A percentile compares a stretch with the other conserved stretches of the same genome.
These are phyloP conservation scores for Euglossa dilemma DNA, from an alignment of 1,140 invertebrate genomes.

Conservation along the genomic window DNA sequence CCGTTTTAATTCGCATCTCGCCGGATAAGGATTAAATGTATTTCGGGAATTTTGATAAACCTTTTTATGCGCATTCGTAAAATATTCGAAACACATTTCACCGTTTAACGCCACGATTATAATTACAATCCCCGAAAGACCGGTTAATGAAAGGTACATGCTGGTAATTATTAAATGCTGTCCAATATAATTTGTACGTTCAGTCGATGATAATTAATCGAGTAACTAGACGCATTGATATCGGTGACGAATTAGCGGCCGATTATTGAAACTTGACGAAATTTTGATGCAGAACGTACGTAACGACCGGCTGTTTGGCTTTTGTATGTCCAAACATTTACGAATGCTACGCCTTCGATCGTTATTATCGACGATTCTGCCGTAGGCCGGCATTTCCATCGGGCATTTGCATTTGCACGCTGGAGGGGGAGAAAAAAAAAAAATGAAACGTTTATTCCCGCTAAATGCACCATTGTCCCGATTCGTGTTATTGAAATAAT, in stretches of 20 bases:
- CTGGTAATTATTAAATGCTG: background rate
- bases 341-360: background rate
- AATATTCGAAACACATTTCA: background rate
- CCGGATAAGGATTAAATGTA: too few species aligned
- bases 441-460: background rate
- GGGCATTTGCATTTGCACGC: background rate
- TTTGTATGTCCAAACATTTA: slow-evolving; percentile 33
- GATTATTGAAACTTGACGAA: slow-evolving; percentile 55
- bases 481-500: slow-evolving; percentile 20
- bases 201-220: slow-evolving; percentile 46
- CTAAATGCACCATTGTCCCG: background rate
- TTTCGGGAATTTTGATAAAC: background rate
- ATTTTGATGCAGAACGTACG: slow-evolving; percentile 22
- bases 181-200: slow-evolving; percentile 49
- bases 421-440: background rate
- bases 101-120: background rate
- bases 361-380: slow-evolving; percentile 18
- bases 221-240: slow-evolving; percentile 46
- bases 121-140: background rate
- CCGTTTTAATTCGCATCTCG: background rate
- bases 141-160: background rate
- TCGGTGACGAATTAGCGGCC: slow-evolving; percentile 45
- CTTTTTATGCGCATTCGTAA: background rate
- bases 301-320: background rate
- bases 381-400: background rate